Evolutionary conservation across 2,888 invertebrate species (phyloP).

Genomic region (Colostygia pectinataria): DNA sequence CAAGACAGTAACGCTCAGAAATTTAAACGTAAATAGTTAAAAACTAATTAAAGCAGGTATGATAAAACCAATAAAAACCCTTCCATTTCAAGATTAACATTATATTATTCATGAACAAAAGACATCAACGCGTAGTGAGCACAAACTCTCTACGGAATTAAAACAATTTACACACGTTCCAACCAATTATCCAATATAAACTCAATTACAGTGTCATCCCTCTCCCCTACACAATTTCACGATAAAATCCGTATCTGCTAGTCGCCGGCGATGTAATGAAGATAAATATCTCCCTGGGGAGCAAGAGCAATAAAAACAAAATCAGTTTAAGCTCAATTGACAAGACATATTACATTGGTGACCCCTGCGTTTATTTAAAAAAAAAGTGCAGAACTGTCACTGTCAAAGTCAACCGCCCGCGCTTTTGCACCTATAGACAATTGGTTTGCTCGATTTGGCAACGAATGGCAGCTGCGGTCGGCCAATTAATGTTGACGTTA

Average conservation of each 20-base stretch:
- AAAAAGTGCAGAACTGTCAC: slow-evolving; percentile 51
- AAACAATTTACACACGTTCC: slow-evolving; percentile 57
- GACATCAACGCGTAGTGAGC: slow-evolving; percentile 29
- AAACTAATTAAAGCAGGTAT: too few relatives aligned
- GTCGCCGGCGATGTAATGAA: slow-evolving; percentile 70
- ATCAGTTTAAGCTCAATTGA: slow-evolving; percentile 78
- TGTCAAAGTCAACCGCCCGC: slow-evolving; percentile 73
- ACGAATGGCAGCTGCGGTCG: slow-evolving; percentile 55
- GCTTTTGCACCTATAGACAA: slow-evolving; percentile 53
- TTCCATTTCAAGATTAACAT: slow-evolving; percentile 31
- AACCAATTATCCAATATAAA: slow-evolving; percentile 74
- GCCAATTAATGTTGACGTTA: slow-evolving; percentile 46
- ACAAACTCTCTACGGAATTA: slow-evolving; percentile 48
- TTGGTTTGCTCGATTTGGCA: slow-evolving; percentile 43
- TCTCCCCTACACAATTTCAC: slow-evolving; percentile 65
- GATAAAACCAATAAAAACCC: slow-evolving; percentile 12
- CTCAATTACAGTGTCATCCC: slow-evolving; percentile 72
- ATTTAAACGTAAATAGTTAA: background rate
- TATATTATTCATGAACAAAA: slow-evolving; percentile 43
- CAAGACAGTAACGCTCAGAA: background rate
- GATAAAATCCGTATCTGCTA: slow-evolving; percentile 76
- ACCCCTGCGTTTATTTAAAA: slow-evolving; percentile 37
- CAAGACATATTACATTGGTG: slow-evolving; percentile 63
- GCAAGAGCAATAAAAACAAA: slow-evolving; percentile 70
- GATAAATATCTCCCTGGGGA: slow-evolving; percentile 78